These are phyloP conservation scores for Plebejus argus DNA, from an alignment of 2,888 invertebrate genomes.

Conservation along the genomic window DNA sequence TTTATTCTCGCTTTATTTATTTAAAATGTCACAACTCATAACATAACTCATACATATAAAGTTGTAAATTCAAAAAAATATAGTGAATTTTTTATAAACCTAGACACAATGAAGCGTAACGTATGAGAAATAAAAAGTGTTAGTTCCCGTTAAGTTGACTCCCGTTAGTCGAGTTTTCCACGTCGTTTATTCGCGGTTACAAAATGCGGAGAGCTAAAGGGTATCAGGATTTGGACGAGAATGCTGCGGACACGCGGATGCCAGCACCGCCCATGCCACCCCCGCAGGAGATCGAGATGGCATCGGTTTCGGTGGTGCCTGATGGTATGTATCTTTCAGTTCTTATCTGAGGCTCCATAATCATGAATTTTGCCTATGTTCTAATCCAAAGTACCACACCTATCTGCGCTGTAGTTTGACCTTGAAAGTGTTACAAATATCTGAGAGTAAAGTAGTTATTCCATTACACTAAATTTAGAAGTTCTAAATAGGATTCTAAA, in stretches of 20 bases:
- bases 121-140: not conserved
- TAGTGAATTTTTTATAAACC: not conserved
- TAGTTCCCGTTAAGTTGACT: constrained; percentile 37
- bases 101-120: not conserved
- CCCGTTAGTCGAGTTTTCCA: constrained; percentile 58
- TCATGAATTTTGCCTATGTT: too few relatives aligned
- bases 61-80: not conserved
- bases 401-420: not conserved
- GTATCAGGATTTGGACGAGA: constrained; percentile 83
- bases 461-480: too few relatives aligned
- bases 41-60: not conserved
- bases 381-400: not conserved
- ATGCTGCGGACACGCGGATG: constrained; percentile 56
- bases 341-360: too few relatives aligned
- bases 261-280: constrained; percentile 73
- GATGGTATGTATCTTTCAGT: constrained; percentile 77
- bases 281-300: constrained; percentile 88
- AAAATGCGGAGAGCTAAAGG: constrained; percentile 80
- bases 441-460: too few relatives aligned
- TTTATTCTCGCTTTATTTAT: not conserved
- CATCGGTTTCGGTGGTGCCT: constrained; percentile 89
- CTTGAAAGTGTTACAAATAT: not conserved
- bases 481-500: too few relatives aligned
- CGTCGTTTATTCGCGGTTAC: not conserved
- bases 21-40: not conserved